Evolutionary conservation across 2,113 vertebrate genomes (phyloP).

Genomic region (Phylloscopus whistleri): DNA sequence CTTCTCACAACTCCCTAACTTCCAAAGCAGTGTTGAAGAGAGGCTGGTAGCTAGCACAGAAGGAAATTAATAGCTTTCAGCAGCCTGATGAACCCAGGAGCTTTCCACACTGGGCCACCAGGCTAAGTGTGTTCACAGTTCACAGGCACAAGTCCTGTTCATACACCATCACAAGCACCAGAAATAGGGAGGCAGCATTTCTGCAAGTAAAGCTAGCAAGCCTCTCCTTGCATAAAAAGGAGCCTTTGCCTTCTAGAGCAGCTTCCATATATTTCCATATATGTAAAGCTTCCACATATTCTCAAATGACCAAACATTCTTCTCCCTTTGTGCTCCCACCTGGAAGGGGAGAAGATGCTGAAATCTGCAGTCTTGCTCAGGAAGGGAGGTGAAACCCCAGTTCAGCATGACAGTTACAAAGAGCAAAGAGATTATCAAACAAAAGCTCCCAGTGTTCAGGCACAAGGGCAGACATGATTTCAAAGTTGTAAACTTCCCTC

Average conservation of each 20-base stretch:
- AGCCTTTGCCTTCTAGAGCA: not conserved
- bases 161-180: not conserved
- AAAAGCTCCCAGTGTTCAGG: not conserved
- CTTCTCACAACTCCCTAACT: not conserved
- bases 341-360: not conserved
- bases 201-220: not conserved
- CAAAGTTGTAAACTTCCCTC: not conserved
- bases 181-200: not conserved
- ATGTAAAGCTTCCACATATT: not conserved
- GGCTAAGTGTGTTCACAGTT: too few relatives aligned
- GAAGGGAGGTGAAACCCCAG: not conserved
- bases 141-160: not conserved
- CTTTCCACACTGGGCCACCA: not conserved
- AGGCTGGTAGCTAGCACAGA: not conserved
- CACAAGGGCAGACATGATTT: not conserved
- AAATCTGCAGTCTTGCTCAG: not conserved
- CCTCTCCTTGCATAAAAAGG: not conserved
- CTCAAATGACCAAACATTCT: not conserved
- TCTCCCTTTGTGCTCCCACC: not conserved
- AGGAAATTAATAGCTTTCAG: not conserved
- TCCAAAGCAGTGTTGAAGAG: not conserved
- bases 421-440: constrained; percentile 1
- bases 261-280: too few relatives aligned
- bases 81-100: not conserved
- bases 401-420: not conserved